Base-by-base conservation (phyloP, 2,888 invertebrate genomes). In the Meteorus cinctellus region DNA sequence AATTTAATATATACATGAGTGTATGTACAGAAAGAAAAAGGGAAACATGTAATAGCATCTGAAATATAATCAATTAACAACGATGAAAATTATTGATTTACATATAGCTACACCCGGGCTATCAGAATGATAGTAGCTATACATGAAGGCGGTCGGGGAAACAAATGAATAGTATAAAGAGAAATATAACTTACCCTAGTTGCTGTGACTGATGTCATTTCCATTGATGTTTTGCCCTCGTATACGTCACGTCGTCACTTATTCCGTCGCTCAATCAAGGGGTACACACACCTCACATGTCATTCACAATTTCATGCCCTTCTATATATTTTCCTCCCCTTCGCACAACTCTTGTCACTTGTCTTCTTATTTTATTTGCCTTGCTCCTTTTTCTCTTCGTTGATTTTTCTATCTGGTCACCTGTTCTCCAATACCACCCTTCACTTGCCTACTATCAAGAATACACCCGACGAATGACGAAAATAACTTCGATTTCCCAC, bases 61-160 rank as follows among this genome's bases (percentile, higher is more conserved):
- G 75, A 74, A 76, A 73, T 67, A 66, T 59, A 60, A 63, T 70
- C 24, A 63, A 78, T 72, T 72, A 76, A 72, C 72, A 78, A 78
- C 75, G 75, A 72, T 80, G 77, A 77, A 75, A 78, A 78, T 81
- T 81, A 81, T 81, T 80, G 81, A 81, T 81, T 81, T 67, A 78
- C 80, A 81, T 76, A 79, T 80, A 78, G 75, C 79, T 65, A 62
- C 55, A 72, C 74, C 73, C 69, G 75, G 72, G 63, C 63, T 63
- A 63, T 72, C 48, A 63, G 45, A 72, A 72, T 63, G 51, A 69
- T 29, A 31, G 69, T 19, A 55, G 59, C 31, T 29, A 69, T 6
- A 24, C 24, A 55, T 19, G 19, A 10, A 19, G 19, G 8, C 24
- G 19, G 62, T 63, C n/a, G 36, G 27, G 59, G 71, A 31, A 59